Percentiles rank a stretch among this genome's conserved stretches.
Evolutionary conservation across 2,797 vertebrate genomes (phyloP).

Genomic region (Eulemur mongoz): DNA sequence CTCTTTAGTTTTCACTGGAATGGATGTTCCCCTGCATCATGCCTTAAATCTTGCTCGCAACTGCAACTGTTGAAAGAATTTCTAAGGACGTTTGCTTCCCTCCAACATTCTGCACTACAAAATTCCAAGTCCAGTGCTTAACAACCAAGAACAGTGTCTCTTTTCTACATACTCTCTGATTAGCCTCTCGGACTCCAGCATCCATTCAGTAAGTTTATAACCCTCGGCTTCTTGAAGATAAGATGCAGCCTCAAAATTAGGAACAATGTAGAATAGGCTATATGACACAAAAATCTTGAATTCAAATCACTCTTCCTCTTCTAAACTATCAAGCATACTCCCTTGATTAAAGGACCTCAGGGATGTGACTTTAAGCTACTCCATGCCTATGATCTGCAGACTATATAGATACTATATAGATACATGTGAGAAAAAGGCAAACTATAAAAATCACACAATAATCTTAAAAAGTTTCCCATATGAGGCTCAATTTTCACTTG

Average conservation of each 20-base stretch:
- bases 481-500: background rate
- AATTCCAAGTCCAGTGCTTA: background rate
- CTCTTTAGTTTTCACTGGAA: background rate
- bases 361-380: background rate
- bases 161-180: background rate
- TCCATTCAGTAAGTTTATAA: background rate
- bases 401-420: no score
- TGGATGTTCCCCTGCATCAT: background rate
- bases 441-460: background rate
- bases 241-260: background rate
- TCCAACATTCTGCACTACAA: background rate
- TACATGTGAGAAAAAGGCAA: background rate
- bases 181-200: background rate
- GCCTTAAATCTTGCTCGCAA: background rate
- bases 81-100: background rate
- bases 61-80: background rate
- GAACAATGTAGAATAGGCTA: background rate
- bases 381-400: background rate
- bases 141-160: background rate
- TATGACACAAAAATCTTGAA: background rate
- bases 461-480: background rate
- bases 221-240: background rate
- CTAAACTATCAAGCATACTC: background rate
- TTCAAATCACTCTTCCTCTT: background rate
- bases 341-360: background rate